Evolutionary conservation across 2,888 invertebrate genomes (phyloP).

Genomic region (Philereme vetulata): DNA sequence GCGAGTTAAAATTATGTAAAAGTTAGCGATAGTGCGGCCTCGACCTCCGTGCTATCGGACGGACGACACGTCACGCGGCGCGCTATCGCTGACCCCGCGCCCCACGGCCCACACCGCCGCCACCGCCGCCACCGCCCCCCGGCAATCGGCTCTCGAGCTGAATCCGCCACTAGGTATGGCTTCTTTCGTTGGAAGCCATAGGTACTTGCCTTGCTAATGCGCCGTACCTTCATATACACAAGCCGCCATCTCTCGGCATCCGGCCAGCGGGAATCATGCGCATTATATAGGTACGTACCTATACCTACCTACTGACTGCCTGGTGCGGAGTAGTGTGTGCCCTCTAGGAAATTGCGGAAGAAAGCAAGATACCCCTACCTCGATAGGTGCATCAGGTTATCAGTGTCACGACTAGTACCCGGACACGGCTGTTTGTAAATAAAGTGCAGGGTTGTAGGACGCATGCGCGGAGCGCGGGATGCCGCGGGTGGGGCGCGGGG

Average conservation of each 20-base stretch:
- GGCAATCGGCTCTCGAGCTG: not conserved
- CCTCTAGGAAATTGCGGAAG: too few relatives aligned
- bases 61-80: not conserved
- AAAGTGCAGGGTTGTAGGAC: slow-evolving; percentile 38
- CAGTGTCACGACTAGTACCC: slow-evolving; percentile 31
- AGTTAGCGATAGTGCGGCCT: not conserved
- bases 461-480: slow-evolving; percentile 39
- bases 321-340: not conserved
- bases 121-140: too few relatives aligned
- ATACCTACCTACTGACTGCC: too few relatives aligned
- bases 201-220: too few relatives aligned
- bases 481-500: slow-evolving; percentile 31
- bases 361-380: not conserved
- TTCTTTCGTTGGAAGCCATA: too few relatives aligned
- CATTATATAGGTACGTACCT: too few relatives aligned
- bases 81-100: not conserved
- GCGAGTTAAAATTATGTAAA: not conserved
- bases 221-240: too few relatives aligned
- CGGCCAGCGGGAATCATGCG: too few relatives aligned
- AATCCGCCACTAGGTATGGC: too few relatives aligned
- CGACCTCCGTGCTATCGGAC: not conserved
- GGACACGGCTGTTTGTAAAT: slow-evolving; percentile 36
- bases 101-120: too few relatives aligned
- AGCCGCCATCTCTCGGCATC: too few relatives aligned
- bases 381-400: slow-evolving; percentile 10